phyloP scores from a whole-genome alignment of 1,140 invertebrate genomes.

The Hydropsyche tenuis region DNA sequence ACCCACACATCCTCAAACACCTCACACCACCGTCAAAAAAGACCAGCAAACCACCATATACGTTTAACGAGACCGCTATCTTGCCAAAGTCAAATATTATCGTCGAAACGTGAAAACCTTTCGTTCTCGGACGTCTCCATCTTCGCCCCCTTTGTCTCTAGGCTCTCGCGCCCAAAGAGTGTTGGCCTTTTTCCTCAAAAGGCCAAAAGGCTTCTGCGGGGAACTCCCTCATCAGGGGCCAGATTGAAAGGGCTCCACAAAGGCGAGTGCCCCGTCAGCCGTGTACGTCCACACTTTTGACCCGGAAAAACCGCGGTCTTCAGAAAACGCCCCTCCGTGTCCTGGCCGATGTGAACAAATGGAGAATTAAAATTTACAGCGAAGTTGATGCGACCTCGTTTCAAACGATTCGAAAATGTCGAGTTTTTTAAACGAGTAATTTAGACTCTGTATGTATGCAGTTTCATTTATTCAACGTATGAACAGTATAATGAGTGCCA shows the following conservation, averaged over 20 bases:
- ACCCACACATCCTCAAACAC: no score
- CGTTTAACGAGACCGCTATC: no score
- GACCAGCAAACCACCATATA: no score
- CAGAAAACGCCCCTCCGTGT: background rate
- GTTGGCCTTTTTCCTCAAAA: slow-evolving; percentile 30
- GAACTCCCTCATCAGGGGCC: slow-evolving; percentile 26
- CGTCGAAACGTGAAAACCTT: background rate
- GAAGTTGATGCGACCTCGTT: background rate
- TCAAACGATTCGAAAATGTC: no score
- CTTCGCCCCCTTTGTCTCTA: no score
- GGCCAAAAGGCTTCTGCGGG: slow-evolving; percentile 27
- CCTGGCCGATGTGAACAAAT: background rate
- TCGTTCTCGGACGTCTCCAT: no score
- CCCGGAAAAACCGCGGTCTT: slow-evolving; percentile 1
- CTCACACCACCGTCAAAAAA: no score
- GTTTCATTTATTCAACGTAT: no score
- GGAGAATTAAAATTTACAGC: slow-evolving; percentile 27
- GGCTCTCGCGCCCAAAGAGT: slow-evolving; percentile 5
- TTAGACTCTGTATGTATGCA: no score
- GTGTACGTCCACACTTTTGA: background rate
- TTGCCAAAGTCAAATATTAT: no score
- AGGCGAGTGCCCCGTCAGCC: slow-evolving; percentile 26
- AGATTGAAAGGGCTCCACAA: slow-evolving; percentile 32
- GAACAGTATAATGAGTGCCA: no score
- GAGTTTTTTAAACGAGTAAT: no score